Evolutionary conservation across 2,113 vertebrate genomes (phyloP).

Genomic region (Colius striatus): DNA sequence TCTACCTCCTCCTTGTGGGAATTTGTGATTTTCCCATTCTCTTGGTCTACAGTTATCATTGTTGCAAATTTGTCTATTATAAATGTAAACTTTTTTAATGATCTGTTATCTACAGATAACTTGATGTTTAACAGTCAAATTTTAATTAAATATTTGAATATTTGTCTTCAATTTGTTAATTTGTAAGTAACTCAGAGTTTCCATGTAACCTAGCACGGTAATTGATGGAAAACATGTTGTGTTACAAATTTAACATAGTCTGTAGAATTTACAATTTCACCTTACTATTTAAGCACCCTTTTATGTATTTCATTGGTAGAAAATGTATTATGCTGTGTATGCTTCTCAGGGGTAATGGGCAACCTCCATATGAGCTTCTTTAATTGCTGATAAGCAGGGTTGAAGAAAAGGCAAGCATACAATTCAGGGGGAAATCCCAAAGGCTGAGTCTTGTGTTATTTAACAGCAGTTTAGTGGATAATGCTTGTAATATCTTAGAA

Average conservation of each 20-base stretch:
- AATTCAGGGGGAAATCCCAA: background rate
- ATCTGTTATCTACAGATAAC: background rate
- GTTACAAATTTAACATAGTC: background rate
- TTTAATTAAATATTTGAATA: background rate
- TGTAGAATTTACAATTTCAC: background rate
- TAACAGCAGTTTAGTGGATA: background rate
- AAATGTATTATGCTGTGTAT: background rate
- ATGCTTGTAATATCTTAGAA: background rate
- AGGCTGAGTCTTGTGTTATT: background rate
- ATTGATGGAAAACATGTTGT: background rate
- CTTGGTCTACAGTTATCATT: background rate
- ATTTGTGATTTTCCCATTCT: background rate
- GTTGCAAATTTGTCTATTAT: background rate
- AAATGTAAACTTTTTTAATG: background rate
- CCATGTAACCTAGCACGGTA: background rate
- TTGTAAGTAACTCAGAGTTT: background rate
- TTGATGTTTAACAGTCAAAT: background rate
- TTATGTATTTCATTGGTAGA: background rate
- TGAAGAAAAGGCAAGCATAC: background rate
- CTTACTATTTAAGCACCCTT: background rate
- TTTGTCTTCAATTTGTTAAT: background rate
- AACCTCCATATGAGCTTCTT: background rate
- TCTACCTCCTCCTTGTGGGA: conserved; percentile 40
- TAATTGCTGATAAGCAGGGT: background rate
- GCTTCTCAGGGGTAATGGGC: background rate